phyloP scores from a whole-genome alignment of 2,888 invertebrate genomes.

The Linnaemya vulpina region DNA sequence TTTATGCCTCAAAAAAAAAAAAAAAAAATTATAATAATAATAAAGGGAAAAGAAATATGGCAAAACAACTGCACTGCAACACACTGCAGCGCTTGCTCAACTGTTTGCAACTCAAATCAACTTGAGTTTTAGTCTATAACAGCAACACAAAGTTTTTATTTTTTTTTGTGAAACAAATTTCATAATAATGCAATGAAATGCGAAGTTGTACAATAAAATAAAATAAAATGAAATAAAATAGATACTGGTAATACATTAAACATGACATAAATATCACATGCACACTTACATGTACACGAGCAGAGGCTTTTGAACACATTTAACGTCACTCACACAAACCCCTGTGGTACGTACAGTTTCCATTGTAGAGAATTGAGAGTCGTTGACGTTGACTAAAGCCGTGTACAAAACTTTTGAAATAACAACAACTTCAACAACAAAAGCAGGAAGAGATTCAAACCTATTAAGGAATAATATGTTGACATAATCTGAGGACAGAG shows the following conservation, averaged over 20 bases:
- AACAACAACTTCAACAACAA: conserved; percentile 36
- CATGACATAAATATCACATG: conserved; percentile 47
- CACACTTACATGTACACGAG: conserved; percentile 2
- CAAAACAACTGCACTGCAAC: conserved; percentile 68
- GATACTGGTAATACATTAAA: conserved; percentile 60
- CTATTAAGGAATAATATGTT: background rate
- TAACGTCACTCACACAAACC: conserved; percentile 27
- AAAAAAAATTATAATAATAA: too few species aligned
- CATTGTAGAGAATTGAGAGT: conserved; percentile 34
- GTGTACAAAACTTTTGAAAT: conserved; percentile 37
- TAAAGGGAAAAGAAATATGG: too few species aligned
- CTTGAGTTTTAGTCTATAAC: conserved; percentile 37
- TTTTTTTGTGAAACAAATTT: conserved; percentile 51
- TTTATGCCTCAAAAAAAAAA: background rate
- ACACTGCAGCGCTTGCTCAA: conserved; percentile 19
- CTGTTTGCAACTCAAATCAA: conserved; percentile 29
- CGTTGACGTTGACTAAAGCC: conserved; percentile 59
- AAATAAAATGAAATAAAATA: conserved; percentile 33
- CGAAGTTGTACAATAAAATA: conserved; percentile 35
- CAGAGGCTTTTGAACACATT: background rate
- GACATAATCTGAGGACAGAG: background rate
- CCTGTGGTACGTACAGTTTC: conserved; percentile 10
- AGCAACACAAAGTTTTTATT: conserved; percentile 15
- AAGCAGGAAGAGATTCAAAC: conserved; percentile 10
- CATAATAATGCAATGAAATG: conserved; percentile 59